Evolutionary conservation across 2,888 invertebrate genomes (phyloP), one percentile per base, ranked within the genome.

Genomic region (Mechanitis mazaeus): DNA sequence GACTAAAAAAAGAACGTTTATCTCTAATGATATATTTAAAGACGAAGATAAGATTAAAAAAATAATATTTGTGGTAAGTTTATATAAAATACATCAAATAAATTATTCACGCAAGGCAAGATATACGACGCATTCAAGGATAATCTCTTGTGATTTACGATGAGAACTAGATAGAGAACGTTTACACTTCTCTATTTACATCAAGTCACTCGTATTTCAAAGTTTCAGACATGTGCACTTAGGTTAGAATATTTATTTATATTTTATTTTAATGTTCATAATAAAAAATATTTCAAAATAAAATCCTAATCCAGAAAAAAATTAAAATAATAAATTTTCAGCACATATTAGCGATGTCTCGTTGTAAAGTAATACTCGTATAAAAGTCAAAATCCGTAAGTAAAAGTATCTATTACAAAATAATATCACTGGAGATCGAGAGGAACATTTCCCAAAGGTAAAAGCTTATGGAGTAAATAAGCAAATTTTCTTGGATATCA

Each of bases 91-190:
- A 63, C 58, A 68, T 65, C 63, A 69, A 54, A 76, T 87, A 84
- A 83, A 86, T 87, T 84, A 87, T 87, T 84, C 86, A 87, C 73
- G 74, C 73, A 77, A 77, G 75, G 76, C 79, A 74, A 81, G 81
- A 80, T 81, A 78, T 77, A 73, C 73, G 78, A 80, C 76, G 78
- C 79, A 78, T 80, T 78, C 76, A 72, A 75, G 83, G 83, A 87
- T 87, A 85, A 88, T 88, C 88, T 84, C 77, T 73, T 71, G 75
- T 87, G 88, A 88, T 87, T 85, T 87, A 87, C 83, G 86, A 84
- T 81, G 82, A 75, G 80, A 83, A 84, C 80, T 76, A 71, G n/a
- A n/a, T n/a, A n/a, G n/a, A n/a, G 68, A 75, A 73, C 75, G 78
- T 83, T 84, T 82, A 80, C 80, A 76, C 78, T 75, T 70, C 73